Conservation (phyloP, 2,888 invertebrate genomes). For the Steinernema carpocapsae region DNA sequence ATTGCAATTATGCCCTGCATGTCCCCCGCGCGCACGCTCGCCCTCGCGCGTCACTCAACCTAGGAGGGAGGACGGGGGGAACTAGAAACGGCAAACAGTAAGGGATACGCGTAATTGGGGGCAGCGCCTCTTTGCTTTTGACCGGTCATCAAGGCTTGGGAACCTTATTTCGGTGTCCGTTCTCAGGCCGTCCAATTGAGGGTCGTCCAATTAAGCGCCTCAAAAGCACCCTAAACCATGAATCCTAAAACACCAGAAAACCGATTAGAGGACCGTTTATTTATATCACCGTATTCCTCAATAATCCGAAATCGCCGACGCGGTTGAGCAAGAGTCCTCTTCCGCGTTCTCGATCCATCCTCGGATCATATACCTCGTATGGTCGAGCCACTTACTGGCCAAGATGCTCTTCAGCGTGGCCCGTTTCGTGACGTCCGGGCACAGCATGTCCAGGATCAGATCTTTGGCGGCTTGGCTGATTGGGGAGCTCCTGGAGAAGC, state of each 20-base stretch:
- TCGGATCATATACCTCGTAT: constrained; percentile 42
- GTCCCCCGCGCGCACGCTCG: no score
- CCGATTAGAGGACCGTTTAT: background rate
- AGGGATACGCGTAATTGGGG: no score
- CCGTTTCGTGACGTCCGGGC: constrained; percentile 55
- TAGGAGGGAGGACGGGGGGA: no score
- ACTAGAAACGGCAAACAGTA: no score
- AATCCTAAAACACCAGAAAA: background rate
- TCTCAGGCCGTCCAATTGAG: no score
- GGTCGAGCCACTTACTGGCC: constrained; percentile 53
- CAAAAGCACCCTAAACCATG: background rate
- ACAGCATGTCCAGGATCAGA: constrained; percentile 56
- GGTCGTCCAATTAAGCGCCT: background rate
- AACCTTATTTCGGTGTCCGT: no score
- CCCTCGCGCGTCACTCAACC: no score
- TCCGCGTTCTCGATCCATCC: constrained; percentile 16
- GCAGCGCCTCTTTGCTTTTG: no score
- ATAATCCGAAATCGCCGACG: background rate
- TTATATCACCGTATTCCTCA: background rate
- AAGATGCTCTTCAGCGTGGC: constrained; percentile 48
- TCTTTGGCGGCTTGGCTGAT: constrained; percentile 44
- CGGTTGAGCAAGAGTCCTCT: constrained; percentile 20
- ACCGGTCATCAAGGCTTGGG: no score
- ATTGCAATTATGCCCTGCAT: constrained; percentile 12
- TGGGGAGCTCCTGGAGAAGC: constrained; percentile 34